phyloP scores from a whole-genome alignment of 2,888 invertebrate species.

The Apamea monoglypha region DNA sequence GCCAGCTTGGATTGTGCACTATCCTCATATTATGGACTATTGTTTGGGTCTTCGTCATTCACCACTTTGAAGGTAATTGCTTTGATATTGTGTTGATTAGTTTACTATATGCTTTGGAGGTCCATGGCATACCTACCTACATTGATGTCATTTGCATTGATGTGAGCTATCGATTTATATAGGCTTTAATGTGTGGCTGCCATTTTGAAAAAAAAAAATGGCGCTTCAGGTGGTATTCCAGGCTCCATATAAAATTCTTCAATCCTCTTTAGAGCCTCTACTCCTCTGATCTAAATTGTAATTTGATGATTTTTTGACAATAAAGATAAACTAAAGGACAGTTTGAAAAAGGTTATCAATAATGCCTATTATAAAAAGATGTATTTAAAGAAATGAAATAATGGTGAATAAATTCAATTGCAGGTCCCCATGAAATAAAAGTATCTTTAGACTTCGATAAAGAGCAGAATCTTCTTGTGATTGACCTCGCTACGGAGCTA shows the following conservation, averaged over 20 bases:
- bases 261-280: neutral
- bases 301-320: neutral
- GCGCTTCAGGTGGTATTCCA: no score
- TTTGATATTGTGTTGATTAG: neutral
- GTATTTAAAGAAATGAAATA: neutral
- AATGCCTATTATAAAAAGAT: neutral
- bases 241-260: no score
- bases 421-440: conserved; percentile 91
- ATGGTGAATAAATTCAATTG: conserved; percentile 15
- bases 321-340: neutral
- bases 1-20: conserved; percentile 91
- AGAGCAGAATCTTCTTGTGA: conserved; percentile 91
- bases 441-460: conserved; percentile 89
- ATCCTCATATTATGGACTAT: conserved; percentile 91
- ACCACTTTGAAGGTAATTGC: conserved; percentile 91
- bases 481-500: conserved; percentile 92
- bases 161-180: no score
- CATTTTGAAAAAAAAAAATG: no score
- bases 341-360: neutral
- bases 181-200: no score
- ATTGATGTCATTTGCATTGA: no score
- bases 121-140: no score
- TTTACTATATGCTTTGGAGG: no score
- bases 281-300: neutral
- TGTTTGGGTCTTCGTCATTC: conserved; percentile 91